phyloP scores from a whole-genome alignment of 2,888 invertebrate species.

The Bombylius discolor region DNA sequence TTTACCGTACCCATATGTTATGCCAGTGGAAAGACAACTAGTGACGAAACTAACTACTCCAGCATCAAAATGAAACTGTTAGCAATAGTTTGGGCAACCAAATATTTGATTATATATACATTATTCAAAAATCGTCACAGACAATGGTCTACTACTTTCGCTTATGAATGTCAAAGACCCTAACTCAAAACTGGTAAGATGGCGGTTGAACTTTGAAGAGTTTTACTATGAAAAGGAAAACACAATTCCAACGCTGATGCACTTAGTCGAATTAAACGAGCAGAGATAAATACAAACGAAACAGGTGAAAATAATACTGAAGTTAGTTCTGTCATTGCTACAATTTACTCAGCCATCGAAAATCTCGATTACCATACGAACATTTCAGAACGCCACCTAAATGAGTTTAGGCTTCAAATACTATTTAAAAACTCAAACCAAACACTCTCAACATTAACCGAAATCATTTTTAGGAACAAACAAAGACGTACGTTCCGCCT shows the following conservation, averaged over 20 bases:
- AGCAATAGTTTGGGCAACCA: too few relatives aligned
- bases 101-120: too few relatives aligned
- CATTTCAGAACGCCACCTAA: conserved; percentile 13
- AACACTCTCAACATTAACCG: conserved; percentile 2
- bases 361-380: conserved; percentile 10
- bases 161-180: too few relatives aligned
- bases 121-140: too few relatives aligned
- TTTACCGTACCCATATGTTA: background rate
- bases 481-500: background rate
- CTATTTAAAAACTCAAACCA: conserved; percentile 6
- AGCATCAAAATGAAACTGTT: conserved; percentile 24
- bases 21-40: too few relatives aligned
- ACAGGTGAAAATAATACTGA: too few relatives aligned
- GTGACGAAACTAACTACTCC: conserved; percentile 17
- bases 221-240: background rate
- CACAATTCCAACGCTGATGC: conserved; percentile 7
- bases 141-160: too few relatives aligned
- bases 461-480: conserved; percentile 12
- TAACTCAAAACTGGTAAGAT: too few relatives aligned
- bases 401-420: conserved; percentile 14
- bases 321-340: background rate
- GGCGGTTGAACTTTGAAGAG: too few relatives aligned
- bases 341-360: background rate
- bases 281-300: background rate
- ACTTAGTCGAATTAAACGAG: background rate